A percentile compares a stretch with the other conserved stretches of the same genome.
phyloP scores from a whole-genome alignment of 2,797 vertebrate species.

The Limnodromus scolopaceus region DNA sequence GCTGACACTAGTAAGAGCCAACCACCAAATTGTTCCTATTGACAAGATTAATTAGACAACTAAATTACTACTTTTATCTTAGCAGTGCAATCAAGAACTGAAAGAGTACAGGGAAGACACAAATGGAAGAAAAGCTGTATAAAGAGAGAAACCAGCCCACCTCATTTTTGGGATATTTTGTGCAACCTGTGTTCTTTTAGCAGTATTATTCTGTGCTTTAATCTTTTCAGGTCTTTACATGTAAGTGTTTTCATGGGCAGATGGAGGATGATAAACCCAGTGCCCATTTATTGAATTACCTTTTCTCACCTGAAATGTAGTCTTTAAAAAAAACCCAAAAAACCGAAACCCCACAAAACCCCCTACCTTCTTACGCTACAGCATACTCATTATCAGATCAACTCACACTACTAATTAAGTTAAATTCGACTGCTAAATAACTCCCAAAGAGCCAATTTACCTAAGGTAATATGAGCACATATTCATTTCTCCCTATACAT shows the following conservation, averaged over 20 bases:
- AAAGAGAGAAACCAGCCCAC: not conserved
- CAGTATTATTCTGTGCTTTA: not conserved
- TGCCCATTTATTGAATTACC: not conserved
- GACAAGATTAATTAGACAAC: not conserved
- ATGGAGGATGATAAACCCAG: not conserved
- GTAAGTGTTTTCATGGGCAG: not conserved
- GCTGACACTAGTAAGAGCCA: not conserved
- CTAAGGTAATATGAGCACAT: not conserved
- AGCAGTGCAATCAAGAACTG: not conserved
- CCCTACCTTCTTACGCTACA: not conserved
- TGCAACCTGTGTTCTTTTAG: not conserved
- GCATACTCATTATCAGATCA: conserved; percentile 36
- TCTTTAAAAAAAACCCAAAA: not conserved
- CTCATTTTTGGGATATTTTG: not conserved
- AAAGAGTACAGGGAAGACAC: not conserved
- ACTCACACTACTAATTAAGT: conserved; percentile 33
- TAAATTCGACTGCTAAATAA: conserved; percentile 24
- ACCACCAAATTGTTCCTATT: not conserved
- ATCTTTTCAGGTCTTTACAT: not conserved
- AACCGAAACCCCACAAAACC: not conserved
- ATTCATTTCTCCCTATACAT: conserved; percentile 3
- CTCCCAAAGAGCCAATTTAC: conserved; percentile 27
- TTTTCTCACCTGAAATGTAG: not conserved
- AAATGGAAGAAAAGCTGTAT: not conserved
- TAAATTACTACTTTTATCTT: not conserved